Conservation (phyloP, 1,140 invertebrate species). For the Rhizoglyphus robini region DNA sequence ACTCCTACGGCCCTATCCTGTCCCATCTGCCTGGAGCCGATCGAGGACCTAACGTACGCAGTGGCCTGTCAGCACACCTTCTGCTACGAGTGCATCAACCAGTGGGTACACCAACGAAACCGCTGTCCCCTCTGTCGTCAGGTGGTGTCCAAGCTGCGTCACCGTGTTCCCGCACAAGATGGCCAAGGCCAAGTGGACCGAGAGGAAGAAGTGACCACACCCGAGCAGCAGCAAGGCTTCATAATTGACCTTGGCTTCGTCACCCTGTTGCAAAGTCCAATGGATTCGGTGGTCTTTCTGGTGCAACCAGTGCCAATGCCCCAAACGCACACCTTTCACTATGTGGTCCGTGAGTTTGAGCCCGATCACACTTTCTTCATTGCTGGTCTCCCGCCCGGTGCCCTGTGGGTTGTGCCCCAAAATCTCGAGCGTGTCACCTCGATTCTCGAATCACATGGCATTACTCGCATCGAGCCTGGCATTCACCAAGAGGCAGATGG, state of each 20-base stretch:
- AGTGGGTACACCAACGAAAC: not conserved
- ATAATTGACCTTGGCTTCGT: not conserved
- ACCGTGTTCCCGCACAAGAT: not conserved
- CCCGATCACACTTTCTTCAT: not conserved
- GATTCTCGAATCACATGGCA: not conserved
- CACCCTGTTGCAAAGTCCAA: not conserved
- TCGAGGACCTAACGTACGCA: not conserved
- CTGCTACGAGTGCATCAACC: not conserved
- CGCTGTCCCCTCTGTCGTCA: not conserved
- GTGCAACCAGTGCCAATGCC: not conserved
- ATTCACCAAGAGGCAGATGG: too few species aligned
- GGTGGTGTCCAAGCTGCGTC: not conserved
- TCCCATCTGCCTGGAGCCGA: not conserved
- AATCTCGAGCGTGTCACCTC: not conserved
- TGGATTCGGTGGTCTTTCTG: not conserved
- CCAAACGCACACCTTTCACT: not conserved
- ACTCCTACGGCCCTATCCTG: too few species aligned
- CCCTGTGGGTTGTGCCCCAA: not conserved
- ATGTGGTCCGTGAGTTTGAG: not conserved
- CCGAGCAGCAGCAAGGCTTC: not conserved
- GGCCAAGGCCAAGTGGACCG: not conserved
- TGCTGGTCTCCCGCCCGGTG: not conserved
- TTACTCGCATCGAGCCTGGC: not conserved
- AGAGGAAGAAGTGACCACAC: not conserved
- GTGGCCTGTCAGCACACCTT: not conserved